A percentile compares a stretch with the other conserved stretches of the same genome.
Conservation (phyloP, 1,140 invertebrate species). For the Cephus cinctus region DNA sequence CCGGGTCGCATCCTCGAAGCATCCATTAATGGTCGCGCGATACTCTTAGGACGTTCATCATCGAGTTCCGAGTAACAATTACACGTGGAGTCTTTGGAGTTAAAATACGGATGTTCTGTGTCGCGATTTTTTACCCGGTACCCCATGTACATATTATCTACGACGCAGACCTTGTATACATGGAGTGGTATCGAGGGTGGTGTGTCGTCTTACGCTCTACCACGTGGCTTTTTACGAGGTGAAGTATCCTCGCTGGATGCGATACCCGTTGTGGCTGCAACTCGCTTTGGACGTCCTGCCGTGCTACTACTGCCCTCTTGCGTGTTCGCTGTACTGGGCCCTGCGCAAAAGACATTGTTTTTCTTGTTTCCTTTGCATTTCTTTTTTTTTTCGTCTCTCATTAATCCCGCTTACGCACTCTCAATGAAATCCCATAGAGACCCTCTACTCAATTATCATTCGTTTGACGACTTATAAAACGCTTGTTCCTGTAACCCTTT, state of each 20-base stretch:
- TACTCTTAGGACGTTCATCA: too few species aligned
- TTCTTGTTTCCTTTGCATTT: slow-evolving; percentile 13
- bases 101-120: too few species aligned
- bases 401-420: not conserved
- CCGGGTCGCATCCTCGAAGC: too few species aligned
- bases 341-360: slow-evolving; percentile 5
- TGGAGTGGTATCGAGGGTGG: slow-evolving; percentile 23
- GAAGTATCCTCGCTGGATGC: slow-evolving; percentile 33
- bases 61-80: too few species aligned
- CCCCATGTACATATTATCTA: slow-evolving; percentile 43
- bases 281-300: slow-evolving; percentile 41
- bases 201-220: slow-evolving; percentile 42
- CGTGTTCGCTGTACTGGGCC: slow-evolving; percentile 23
- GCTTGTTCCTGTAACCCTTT: slow-evolving; percentile 3
- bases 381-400: not conserved
- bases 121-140: too few species aligned
- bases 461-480: not conserved
- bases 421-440: not conserved
- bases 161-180: slow-evolving; percentile 40
- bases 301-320: slow-evolving; percentile 29
- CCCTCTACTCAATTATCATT: not conserved
- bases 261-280: slow-evolving; percentile 19
- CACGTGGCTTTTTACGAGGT: slow-evolving; percentile 43
- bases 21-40: too few species aligned
- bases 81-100: too few species aligned